Percentiles rank a stretch among this genome's conserved stretches.
Evolutionary conservation across 2,113 vertebrate species (phyloP).

Genomic region (Malurus cyaneus): DNA sequence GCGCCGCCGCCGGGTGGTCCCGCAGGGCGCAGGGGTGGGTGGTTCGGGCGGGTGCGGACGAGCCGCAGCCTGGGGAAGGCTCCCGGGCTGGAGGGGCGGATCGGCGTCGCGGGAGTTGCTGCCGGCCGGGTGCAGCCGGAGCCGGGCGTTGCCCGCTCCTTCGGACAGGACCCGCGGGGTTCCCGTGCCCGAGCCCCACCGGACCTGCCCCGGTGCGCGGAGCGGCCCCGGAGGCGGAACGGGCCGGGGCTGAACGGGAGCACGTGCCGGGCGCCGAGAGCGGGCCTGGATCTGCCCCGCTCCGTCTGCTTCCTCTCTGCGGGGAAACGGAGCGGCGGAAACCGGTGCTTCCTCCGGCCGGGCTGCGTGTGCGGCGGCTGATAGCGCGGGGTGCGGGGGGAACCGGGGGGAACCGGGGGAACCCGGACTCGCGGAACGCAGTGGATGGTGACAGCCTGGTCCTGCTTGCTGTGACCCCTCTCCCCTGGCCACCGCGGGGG

Average conservation of each 20-base stretch:
- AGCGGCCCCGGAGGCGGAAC: not conserved
- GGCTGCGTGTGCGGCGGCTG: not conserved
- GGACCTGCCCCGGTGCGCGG: not conserved
- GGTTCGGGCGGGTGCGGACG: not conserved
- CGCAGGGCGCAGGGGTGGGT: not conserved
- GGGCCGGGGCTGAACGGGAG: not conserved
- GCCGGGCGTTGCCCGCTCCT: not conserved
- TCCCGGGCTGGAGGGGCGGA: not conserved
- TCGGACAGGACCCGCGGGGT: not conserved
- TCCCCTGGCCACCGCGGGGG: rapidly evolving
- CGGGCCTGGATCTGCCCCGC: not conserved
- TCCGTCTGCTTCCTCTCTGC: slow-evolving; percentile 29
- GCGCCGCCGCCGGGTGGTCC: no score
- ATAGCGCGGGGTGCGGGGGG: not conserved
- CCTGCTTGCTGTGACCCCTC: not conserved
- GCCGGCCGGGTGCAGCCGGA: not conserved
- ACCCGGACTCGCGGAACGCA: rapidly evolving
- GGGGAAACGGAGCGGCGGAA: slow-evolving; percentile 2
- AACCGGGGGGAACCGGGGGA: not conserved
- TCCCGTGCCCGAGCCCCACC: not conserved
- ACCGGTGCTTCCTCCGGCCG: slow-evolving; percentile 18
- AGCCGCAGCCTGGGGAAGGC: not conserved
- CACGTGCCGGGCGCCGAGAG: not conserved
- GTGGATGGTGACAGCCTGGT: not conserved
- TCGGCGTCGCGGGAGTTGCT: not conserved